Base-by-base conservation (phyloP, 1,140 invertebrate genomes). In the Drosophila nannoptera region DNA sequence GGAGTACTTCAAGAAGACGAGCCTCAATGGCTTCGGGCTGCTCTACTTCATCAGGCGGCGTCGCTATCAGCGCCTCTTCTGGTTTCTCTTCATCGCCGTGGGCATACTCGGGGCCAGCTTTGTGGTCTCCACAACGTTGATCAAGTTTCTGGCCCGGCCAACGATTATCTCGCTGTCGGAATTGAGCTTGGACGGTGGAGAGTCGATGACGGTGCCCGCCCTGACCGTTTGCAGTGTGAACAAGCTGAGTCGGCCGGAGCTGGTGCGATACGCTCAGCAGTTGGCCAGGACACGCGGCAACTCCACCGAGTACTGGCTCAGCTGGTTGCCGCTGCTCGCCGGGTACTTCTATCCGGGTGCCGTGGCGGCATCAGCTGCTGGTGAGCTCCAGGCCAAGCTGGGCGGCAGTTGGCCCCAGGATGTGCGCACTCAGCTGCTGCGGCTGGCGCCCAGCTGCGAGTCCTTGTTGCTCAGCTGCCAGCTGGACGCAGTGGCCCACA, bases 1-100 rank as follows among this genome's bases (percentile, higher is more conserved):
- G n/a, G 81, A 84, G 55, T 84, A 80, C 45, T 84, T 86, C 52
- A 72, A 65, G 6, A 77, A 77, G 55, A 84, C 80, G 9, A 84
- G 81, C 32, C 73, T 84, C 12, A 86, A 84, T 69, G 80, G 80
- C 7, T 84, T 84, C 22, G 76, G 81, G 0, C 16, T 84, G 46
- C 43, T 84, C 8, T 86, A 86, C 38, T 86, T 77, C 32, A 65
- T 86, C 9, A 53, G 80, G 4, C 38, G 56, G n/a, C 81, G 80
- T 33, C 60, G 66, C 48, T 64, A 70, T 33, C 80, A 84, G 40
- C 46, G 80, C 35, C 35, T 86, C 31, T 71, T 77, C 11, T 84
- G 80, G 80, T 86, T 84, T 29, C 45, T 59, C 0, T 84, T 84
- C 36, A 80, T 84, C 14, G 68, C 49, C 8, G 35, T 69, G 9